Percentiles rank a stretch among this genome's conserved stretches.
Evolutionary conservation across 2,888 invertebrate genomes (phyloP).

Genomic region (Notodonta dromedarius): DNA sequence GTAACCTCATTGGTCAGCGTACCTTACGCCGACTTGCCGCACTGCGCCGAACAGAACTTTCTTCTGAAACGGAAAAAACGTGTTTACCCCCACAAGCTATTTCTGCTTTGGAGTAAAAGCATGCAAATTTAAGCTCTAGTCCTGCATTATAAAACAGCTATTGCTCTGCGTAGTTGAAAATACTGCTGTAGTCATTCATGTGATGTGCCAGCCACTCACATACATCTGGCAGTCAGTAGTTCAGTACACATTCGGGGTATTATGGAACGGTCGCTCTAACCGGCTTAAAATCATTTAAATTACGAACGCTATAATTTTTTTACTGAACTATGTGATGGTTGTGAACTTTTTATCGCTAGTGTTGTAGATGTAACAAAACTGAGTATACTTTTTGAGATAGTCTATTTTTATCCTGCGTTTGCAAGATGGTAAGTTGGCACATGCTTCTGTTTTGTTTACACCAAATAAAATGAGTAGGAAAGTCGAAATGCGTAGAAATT

Average conservation of each 20-base stretch:
- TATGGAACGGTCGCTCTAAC: conserved; percentile 34
- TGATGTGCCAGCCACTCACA: conserved; percentile 19
- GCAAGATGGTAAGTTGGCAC: conserved; percentile 44
- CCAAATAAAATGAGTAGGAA: not conserved
- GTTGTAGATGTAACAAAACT: not conserved
- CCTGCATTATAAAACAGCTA: conserved; percentile 28
- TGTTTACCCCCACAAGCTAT: conserved; percentile 1
- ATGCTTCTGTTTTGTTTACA: conserved; percentile 21
- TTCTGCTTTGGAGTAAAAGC: not conserved
- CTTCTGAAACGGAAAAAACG: conserved; percentile 20
- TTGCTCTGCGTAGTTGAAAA: conserved; percentile 16
- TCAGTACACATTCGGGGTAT: conserved; percentile 33
- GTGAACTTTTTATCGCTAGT: not conserved
- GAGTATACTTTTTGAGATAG: not conserved
- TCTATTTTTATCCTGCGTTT: conserved; percentile 25
- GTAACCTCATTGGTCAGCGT: conserved; percentile 26
- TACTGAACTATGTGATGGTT: not conserved
- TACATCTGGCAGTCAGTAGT: conserved; percentile 5
- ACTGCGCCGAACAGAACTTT: conserved; percentile 44
- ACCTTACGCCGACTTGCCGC: conserved; percentile 35
- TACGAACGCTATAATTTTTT: not conserved
- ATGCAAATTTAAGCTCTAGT: conserved; percentile 24
- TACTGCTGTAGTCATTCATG: conserved; percentile 29
- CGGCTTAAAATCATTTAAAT: conserved; percentile 14
- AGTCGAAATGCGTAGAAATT: no score